These are phyloP conservation scores for Morone chrysops DNA, from an alignment of 2,113 vertebrate species.

Conservation along the genomic window DNA sequence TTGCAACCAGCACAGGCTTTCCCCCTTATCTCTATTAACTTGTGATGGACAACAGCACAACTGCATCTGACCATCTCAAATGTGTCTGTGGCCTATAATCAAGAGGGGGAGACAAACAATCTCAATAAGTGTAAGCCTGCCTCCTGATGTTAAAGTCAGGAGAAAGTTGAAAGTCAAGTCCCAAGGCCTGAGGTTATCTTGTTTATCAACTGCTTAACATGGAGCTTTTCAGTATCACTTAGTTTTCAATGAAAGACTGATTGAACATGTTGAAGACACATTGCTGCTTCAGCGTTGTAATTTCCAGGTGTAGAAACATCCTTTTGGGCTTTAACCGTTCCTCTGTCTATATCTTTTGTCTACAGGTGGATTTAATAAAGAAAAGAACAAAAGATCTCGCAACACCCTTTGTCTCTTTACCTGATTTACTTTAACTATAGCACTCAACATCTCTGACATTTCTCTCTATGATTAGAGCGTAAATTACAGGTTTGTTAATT, in stretches of 20 bases:
- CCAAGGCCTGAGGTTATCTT: neutral
- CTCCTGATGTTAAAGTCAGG: neutral
- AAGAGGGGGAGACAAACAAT: neutral
- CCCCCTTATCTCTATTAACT: no score
- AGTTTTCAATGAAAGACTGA: neutral
- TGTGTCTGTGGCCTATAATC: neutral
- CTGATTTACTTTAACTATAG: neutral
- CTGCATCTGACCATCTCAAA: neutral
- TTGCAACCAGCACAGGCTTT: neutral
- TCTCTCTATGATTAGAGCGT: neutral
- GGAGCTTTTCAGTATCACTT: neutral
- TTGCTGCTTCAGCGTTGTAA: neutral
- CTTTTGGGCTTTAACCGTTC: conserved; percentile 17
- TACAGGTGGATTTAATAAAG: conserved; percentile 46
- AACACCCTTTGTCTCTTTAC: neutral
- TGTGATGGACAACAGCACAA: no score
- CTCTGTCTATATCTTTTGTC: neutral
- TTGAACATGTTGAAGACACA: neutral
- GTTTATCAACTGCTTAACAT: neutral
- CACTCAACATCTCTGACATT: neutral
- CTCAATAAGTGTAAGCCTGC: neutral
- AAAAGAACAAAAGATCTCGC: neutral
- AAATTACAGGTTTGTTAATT: conserved; percentile 1
- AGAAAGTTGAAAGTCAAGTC: neutral
- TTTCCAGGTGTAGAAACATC: conserved; percentile 53